Base-by-base conservation (phyloP, 2,797 vertebrate genomes). In the Eidolon dupreanum region DNA sequence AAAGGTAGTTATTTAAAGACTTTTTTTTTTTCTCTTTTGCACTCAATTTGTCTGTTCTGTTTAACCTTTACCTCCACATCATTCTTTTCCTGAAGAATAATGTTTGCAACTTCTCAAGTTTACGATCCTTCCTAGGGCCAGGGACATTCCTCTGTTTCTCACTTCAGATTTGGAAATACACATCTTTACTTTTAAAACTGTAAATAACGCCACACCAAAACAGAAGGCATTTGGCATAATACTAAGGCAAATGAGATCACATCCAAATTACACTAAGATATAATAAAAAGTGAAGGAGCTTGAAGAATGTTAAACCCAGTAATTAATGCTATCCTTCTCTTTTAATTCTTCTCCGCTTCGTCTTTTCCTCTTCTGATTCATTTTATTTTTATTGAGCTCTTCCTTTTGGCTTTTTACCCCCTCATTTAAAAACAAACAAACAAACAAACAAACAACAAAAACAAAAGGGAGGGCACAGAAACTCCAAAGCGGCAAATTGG, bases 21-120 rank as follows among this genome's bases (percentile, higher is more conserved):
- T 28, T 28, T n/a, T 38, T 51, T 43, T 46, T 13, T 1, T 36
- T 41, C 49, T 71, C 31, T 59, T 84, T 70, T 92, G 51, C 6
- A 24, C 16, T 93, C 70, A 49, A 88, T 36, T 77, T 92, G 73
- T 31, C 22, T 70, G 20, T 59, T 82, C 33, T 71, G 4, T 74
- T 83, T 79, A 87, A 41, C 33, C n/a, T 83, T 65, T 92, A 55
- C 86, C 26, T 49, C 22, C 13, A 19, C 24, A 71, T 61, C 65
- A 38, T 53, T 87, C 12, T 66, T 49, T 70, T 61, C 31, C 59
- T 71, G 36, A 9, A 85, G 46, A 65, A 68, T 59, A 55, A 79
- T 96, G n/a, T 86, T 95, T 89, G 82, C 8, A 88, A 53, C 11
- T 51, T 86, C 38, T 88, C 22, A 73, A 36, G 33, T 87, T 88